Evolutionary conservation across 2,797 vertebrate genomes (phyloP).

Genomic region (Phalanger gymnotis): DNA sequence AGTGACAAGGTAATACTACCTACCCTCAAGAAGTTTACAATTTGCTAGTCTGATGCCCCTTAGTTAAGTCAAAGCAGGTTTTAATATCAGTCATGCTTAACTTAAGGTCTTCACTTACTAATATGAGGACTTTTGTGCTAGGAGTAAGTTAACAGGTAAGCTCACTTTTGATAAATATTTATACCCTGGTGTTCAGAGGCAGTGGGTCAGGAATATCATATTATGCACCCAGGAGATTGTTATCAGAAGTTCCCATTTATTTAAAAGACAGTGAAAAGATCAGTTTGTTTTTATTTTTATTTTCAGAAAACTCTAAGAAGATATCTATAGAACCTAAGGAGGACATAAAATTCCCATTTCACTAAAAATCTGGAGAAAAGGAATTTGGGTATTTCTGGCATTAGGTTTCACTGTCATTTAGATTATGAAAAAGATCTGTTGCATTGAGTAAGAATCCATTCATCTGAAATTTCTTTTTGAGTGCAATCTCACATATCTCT

Average conservation of each 20-base stretch:
- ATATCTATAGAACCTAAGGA: background rate
- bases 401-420: background rate
- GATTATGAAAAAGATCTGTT: slow-evolving; percentile 6
- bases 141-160: background rate
- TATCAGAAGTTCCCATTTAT: background rate
- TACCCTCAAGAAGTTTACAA: no score
- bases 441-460: background rate
- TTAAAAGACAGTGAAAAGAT: background rate
- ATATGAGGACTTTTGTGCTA: background rate
- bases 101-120: background rate
- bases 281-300: background rate
- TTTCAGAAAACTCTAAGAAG: slow-evolving; percentile 26
- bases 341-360: background rate
- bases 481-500: slow-evolving; percentile 58
- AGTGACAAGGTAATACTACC: no score
- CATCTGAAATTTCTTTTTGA: slow-evolving; percentile 25
- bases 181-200: background rate
- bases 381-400: background rate
- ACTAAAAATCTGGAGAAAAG: background rate
- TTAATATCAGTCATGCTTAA: background rate
- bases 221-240: background rate
- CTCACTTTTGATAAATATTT: background rate
- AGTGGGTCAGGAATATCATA: background rate
- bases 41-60: no score
- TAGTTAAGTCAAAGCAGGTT: background rate